Conservation (phyloP, 2,113 vertebrate genomes). For the Nibea albiflora region DNA sequence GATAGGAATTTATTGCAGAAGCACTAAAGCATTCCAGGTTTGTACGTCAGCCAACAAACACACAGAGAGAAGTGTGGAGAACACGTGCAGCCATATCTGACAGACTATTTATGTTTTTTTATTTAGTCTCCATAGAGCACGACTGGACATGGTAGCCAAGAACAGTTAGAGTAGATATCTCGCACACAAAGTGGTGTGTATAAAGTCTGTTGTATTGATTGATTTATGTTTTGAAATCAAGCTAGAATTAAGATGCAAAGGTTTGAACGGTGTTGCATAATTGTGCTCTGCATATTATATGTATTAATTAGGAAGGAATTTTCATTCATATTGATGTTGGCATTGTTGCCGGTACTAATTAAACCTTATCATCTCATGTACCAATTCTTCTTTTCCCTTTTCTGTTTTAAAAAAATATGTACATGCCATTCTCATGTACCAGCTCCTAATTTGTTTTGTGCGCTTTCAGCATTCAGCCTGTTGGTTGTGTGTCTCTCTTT, state of each 20-base stretch:
- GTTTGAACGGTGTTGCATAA: slow-evolving; percentile 19
- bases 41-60: slow-evolving; percentile 34
- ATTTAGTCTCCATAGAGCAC: slow-evolving; percentile 39
- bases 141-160: background rate
- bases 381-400: slow-evolving; percentile 6
- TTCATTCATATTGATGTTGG: background rate
- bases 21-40: slow-evolving; percentile 50
- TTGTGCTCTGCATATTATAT: background rate
- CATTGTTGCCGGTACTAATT: slow-evolving; percentile 33
- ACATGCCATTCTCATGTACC: slow-evolving; percentile 44
- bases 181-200: background rate
- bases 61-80: slow-evolving; percentile 39
- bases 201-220: background rate
- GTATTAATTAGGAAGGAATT: slow-evolving; percentile 21
- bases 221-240: background rate
- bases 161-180: background rate
- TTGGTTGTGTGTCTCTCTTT: slow-evolving; percentile 31
- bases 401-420: slow-evolving; percentile 15
- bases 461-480: slow-evolving; percentile 17
- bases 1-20: slow-evolving; percentile 43
- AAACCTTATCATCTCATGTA: slow-evolving; percentile 10
- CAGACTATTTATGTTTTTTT: slow-evolving; percentile 29
- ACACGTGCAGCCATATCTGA: slow-evolving; percentile 38
- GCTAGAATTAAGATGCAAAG: background rate
- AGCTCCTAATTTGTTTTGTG: slow-evolving; percentile 43